Evolutionary conservation across 2,888 invertebrate genomes (phyloP).

Genomic region (Cheilosia grossa): DNA sequence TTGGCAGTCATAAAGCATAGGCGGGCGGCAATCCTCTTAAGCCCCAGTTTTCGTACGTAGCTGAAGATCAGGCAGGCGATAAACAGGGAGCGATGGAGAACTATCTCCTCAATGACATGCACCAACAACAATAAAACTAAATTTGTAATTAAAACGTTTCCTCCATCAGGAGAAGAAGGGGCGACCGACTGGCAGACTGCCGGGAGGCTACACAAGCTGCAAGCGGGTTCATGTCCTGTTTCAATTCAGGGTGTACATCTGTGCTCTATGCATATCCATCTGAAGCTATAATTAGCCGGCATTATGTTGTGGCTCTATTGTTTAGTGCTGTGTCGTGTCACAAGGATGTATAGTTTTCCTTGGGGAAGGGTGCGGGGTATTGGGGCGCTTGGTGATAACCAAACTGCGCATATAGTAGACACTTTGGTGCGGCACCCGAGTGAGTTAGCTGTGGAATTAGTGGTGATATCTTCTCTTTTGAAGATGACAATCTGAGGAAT

Average conservation of each 20-base stretch:
- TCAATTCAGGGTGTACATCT: slow-evolving; percentile 30
- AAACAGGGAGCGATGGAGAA: slow-evolving; percentile 21
- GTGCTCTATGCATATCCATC: slow-evolving; percentile 38
- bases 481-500: slow-evolving; percentile 71
- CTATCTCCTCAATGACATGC: slow-evolving; percentile 56
- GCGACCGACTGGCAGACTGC: slow-evolving; percentile 18
- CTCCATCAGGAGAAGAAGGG: slow-evolving; percentile 6
- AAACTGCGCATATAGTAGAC: slow-evolving; percentile 54
- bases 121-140: slow-evolving; percentile 64
- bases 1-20: slow-evolving; percentile 53
- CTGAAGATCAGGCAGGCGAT: slow-evolving; percentile 42
- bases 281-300: slow-evolving; percentile 68
- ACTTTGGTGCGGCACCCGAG: slow-evolving; percentile 44
- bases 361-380: background rate
- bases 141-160: slow-evolving; percentile 72
- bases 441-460: slow-evolving; percentile 48
- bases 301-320: slow-evolving; percentile 60
- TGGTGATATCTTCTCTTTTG: slow-evolving; percentile 46
- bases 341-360: slow-evolving; percentile 56
- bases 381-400: slow-evolving; percentile 30
- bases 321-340: slow-evolving; percentile 61
- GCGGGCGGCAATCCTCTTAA: slow-evolving; percentile 26
- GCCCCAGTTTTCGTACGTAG: slow-evolving; percentile 14
- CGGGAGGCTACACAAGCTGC: slow-evolving; percentile 20
- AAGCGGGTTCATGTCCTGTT: slow-evolving; percentile 37